These are phyloP conservation scores for Acipenser transmontanus DNA, from an alignment of 2,797 vertebrate species.

Conservation along the genomic window DNA sequence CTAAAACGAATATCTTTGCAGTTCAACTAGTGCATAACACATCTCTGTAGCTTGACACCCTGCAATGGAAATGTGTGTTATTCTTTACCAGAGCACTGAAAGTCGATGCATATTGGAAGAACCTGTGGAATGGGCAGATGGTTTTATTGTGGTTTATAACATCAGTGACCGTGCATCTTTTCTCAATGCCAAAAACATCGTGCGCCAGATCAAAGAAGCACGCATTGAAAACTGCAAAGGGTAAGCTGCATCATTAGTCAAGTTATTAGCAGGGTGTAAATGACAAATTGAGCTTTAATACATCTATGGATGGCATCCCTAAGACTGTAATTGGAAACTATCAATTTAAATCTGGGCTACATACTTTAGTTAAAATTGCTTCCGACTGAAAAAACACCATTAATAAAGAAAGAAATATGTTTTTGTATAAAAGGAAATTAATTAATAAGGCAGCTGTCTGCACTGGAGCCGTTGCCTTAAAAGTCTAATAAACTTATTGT, in stretches of 20 bases:
- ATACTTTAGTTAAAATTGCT: slow-evolving; percentile 12
- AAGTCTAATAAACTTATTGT: slow-evolving; percentile 22
- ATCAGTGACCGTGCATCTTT: slow-evolving; percentile 62
- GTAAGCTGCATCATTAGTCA: slow-evolving; percentile 40
- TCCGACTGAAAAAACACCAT: slow-evolving; percentile 11
- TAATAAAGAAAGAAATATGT: slow-evolving; percentile 10
- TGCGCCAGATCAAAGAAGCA: slow-evolving; percentile 57
- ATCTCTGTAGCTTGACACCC: no score
- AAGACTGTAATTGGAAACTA: slow-evolving; percentile 12
- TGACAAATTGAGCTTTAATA: slow-evolving; percentile 32
- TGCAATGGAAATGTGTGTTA: no score
- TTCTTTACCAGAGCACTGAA: slow-evolving; percentile 43
- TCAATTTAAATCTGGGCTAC: slow-evolving; percentile 25
- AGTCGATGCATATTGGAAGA: slow-evolving; percentile 58
- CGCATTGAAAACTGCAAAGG: slow-evolving; percentile 56
- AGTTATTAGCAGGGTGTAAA: slow-evolving; percentile 23
- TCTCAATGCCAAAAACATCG: slow-evolving; percentile 55
- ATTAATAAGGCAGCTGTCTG: slow-evolving; percentile 11
- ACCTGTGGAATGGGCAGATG: slow-evolving; percentile 65
- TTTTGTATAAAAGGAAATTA: slow-evolving; percentile 9
- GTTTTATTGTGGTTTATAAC: slow-evolving; percentile 67
- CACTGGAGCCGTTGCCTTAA: slow-evolving; percentile 16
- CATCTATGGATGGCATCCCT: slow-evolving; percentile 39
- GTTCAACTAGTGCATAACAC: no score
- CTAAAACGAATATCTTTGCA: no score